Base-by-base conservation (phyloP, 2,888 invertebrate genomes). In the Spisula subtruncata region DNA sequence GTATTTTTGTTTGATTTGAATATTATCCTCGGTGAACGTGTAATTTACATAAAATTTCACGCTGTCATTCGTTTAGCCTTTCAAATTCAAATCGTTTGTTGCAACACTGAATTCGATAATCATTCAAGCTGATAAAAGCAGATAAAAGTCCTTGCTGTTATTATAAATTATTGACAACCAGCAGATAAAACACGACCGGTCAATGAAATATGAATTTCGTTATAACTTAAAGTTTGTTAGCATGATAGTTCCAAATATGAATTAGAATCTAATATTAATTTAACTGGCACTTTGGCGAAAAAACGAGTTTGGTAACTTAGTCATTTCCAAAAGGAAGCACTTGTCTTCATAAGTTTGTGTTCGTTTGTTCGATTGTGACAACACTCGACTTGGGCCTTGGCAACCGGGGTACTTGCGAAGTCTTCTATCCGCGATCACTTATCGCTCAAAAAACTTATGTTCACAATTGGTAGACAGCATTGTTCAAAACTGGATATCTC, bases 401-500 rank as follows among this genome's bases (percentile, higher is more conserved):
- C 75, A 75, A 75, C 75, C 25, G 29, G 35, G 18, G 75, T 75
- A 75, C 75, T 75, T 16, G 75, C 32, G 29, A 35, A 12, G 75
- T 35, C 35, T 35, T 75, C 14, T 12, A 4, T 41, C 41, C 41
- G 8, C 41, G 41, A 41, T 32, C 75, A 16, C 75, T 75, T 75
- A 75, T 75, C 75, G 29, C 75, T 18, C 1, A 75, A 75, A 75
- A 16, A 75, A 35, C n/a, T 41, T 25, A 60, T 75, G 75, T 75
- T 75, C 75, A 16, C 75, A 35, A 75, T 75, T 16, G 10, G 25
- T 75, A 35, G 35, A 35, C 29, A 75, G 0, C 35, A 75, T 75
- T 86, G 86, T 86, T 48, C 48, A 60, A 86, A 41, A 46, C 41
- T 14, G 14, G 29, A 14, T 75, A 71, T 71, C 71, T 71, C 25